A percentile compares a stretch with the other conserved stretches of the same genome.
These are phyloP conservation scores for Ceratina calcarata DNA, from an alignment of 1,140 invertebrate genomes.

Conservation along the genomic window DNA sequence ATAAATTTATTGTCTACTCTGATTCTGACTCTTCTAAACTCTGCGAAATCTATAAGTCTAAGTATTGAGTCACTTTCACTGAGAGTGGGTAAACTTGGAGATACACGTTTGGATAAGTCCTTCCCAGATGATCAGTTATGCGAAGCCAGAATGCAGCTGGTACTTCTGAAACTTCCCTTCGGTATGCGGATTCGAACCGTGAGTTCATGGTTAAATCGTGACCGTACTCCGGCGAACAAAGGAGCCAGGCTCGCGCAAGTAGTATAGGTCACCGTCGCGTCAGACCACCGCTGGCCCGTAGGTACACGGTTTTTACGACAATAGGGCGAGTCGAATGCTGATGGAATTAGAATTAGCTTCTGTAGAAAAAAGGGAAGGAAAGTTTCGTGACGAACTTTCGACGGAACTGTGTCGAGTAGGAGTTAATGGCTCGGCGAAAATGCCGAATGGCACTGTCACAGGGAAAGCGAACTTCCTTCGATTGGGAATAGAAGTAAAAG, in stretches of 20 bases:
- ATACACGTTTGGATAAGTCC: neutral
- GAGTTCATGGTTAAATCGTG: neutral
- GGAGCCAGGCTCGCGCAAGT: neutral
- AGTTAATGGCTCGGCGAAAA: conserved; percentile 19
- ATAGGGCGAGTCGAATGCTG: no score
- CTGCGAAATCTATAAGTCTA: no score
- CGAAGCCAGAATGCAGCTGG: no score
- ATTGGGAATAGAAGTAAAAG: neutral
- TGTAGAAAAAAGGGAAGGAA: neutral
- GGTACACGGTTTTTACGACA: no score
- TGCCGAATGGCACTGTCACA: neutral
- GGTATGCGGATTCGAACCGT: neutral
- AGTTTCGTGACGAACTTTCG: neutral
- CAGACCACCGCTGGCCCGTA: conserved; percentile 6
- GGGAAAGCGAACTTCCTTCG: neutral
- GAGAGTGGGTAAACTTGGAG: neutral
- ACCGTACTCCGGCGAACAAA: neutral
- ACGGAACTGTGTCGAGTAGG: neutral
- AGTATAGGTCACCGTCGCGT: neutral
- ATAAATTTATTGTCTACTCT: no score
- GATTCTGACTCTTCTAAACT: no score
- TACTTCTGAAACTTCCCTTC: no score
- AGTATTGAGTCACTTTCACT: conserved; percentile 2
- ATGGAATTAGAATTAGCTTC: no score
- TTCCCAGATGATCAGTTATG: neutral